Evolutionary conservation across 2,113 vertebrate species (phyloP), one percentile per base, ranked within the genome.

Genomic region (Gila orcuttii): DNA sequence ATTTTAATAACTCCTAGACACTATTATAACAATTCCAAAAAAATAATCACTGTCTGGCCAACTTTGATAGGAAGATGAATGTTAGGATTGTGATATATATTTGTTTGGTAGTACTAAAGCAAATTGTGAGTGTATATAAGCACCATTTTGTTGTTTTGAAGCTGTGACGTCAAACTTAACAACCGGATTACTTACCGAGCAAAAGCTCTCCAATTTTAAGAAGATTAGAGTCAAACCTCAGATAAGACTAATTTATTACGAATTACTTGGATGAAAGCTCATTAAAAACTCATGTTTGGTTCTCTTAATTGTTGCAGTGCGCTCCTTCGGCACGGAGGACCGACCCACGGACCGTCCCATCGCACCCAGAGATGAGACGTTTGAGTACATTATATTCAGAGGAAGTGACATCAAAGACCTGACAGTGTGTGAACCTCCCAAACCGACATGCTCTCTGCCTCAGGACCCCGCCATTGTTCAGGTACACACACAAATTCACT

Each of bases 381-480:
- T 98, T 79, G 98, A 99, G 90, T 99, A 99, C 83, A 99, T 99
- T 42, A 99, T 99, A 89, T 99, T 99, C 89, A 93, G 98, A 33
- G 98, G 97, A 64, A 99, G 98, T 64, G 98, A 99, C 88, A 99
- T 99, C 69, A 99, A 99, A 91, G 98, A 99, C 87, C 94, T 99
- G 17, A 99, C 98, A 2, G 98, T 99, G 4, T 99, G 98, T 91
- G 98, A 99, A 93, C 97, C 97, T 0, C 98, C 98, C 19, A 99
- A 99, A 89, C 96, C 97, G 57, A 95, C 97, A 21, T 97, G 97
- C 89, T 95, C 94, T 62, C 93, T 99, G 90, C 97, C 97, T 76
- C 98, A 99, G 93, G 98, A 99, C 90, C 98, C 98, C 74, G 98
- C 98, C 86, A 99, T 99, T n/a, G 98, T 99, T 84, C 98, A 99